Evolutionary conservation across 1,140 invertebrate genomes (phyloP).

Genomic region (Papilio xuthus): DNA sequence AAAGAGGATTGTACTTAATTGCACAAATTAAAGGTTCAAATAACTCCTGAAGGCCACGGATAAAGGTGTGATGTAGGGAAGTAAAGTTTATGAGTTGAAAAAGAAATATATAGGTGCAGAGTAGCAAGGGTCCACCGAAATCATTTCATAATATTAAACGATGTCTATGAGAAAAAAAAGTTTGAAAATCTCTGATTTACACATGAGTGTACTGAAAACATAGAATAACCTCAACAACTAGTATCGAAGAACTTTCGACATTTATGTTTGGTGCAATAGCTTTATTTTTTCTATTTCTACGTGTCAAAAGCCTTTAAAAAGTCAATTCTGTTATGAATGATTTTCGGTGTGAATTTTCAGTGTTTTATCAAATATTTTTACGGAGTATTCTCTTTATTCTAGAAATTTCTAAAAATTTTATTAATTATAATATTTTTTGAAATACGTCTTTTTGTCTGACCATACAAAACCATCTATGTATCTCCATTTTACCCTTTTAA

Average conservation of each 20-base stretch:
- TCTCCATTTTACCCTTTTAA: not conserved
- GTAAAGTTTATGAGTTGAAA: no score
- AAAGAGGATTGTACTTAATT: no score
- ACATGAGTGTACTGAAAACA: not conserved
- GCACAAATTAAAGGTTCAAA: no score
- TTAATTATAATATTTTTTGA: not conserved
- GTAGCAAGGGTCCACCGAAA: not conserved
- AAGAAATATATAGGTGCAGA: no score
- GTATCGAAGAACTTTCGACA: constrained; percentile 6
- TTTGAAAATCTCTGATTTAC: not conserved
- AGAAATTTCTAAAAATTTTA: not conserved
- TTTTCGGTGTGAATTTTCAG: not conserved
- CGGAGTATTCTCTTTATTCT: not conserved
- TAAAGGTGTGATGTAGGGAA: no score
- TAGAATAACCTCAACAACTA: not conserved
- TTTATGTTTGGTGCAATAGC: not conserved
- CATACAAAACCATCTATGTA: no score
- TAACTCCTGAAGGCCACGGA: no score
- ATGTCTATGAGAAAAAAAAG: not conserved
- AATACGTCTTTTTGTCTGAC: no score
- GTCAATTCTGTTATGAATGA: constrained; percentile 22
- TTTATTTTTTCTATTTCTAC: constrained; percentile 1
- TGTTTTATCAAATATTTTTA: not conserved
- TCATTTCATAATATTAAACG: not conserved
- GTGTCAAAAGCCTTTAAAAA: constrained; percentile 8